Evolutionary conservation across 2,113 vertebrate species (phyloP).

Genomic region (Perccottus glenii): DNA sequence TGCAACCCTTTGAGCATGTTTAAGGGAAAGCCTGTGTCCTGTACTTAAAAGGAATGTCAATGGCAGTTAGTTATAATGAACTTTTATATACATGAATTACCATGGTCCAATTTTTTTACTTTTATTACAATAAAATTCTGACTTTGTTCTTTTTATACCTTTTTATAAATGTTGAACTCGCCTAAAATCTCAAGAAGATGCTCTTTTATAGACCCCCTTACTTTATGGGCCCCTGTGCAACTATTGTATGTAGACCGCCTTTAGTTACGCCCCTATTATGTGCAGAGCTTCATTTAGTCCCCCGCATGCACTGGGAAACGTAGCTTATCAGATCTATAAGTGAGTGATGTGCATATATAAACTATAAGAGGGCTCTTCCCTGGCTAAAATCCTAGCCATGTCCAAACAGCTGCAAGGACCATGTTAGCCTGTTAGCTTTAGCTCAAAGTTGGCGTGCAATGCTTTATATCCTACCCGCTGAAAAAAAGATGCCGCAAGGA

Average conservation of each 20-base stretch:
- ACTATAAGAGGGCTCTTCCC: neutral
- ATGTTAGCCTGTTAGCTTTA: constrained; percentile 60
- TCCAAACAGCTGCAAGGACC: constrained; percentile 53
- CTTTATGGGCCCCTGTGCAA: no score
- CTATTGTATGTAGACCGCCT: no score
- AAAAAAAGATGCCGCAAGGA: constrained; percentile 26
- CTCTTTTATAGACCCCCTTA: no score
- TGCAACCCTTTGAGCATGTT: neutral
- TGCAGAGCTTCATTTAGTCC: no score
- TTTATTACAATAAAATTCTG: no score
- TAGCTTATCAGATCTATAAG: neutral
- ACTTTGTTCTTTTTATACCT: no score
- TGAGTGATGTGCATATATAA: neutral
- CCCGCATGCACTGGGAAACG: neutral
- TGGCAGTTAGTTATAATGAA: neutral
- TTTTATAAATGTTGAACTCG: no score
- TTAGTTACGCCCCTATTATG: no score
- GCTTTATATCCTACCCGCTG: constrained; percentile 34
- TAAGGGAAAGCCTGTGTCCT: neutral
- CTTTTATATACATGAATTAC: no score
- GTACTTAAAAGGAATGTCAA: neutral
- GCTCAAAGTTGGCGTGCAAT: constrained; percentile 66
- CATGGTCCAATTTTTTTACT: no score
- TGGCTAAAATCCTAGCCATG: constrained; percentile 2
- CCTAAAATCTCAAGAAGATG: no score